Conservation (phyloP, 2,113 vertebrate species). For the Serinus canaria region DNA sequence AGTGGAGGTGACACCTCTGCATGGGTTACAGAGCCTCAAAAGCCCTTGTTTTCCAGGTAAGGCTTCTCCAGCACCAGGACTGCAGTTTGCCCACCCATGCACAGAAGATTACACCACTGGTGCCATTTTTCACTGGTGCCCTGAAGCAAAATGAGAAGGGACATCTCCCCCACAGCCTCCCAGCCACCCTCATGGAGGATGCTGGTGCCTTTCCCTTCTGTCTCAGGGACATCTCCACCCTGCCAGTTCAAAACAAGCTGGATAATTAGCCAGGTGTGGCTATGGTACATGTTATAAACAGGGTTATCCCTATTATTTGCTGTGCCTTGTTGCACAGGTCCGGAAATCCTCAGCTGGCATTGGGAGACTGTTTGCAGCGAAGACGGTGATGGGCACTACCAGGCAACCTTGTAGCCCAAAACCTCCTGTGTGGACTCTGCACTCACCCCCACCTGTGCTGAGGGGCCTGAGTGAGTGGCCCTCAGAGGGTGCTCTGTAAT, state of each 20-base stretch:
- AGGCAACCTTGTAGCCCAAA: not conserved
- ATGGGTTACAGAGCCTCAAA: not conserved
- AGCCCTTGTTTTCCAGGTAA: not conserved
- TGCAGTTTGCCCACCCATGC: not conserved
- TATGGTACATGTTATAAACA: not conserved
- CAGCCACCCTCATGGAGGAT: not conserved
- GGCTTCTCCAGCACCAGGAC: not conserved
- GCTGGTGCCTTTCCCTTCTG: not conserved
- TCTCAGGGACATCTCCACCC: not conserved
- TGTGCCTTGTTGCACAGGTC: not conserved
- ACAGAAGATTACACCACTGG: not conserved
- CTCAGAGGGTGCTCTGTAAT: not conserved
- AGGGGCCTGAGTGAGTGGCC: fast-evolving
- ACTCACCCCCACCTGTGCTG: not conserved
- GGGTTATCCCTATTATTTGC: not conserved
- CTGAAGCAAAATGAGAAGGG: not conserved
- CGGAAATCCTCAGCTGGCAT: fast-evolving
- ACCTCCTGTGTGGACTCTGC: not conserved
- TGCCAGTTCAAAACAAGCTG: not conserved
- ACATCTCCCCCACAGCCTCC: not conserved
- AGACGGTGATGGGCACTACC: not conserved
- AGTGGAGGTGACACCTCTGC: not conserved
- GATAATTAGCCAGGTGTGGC: not conserved
- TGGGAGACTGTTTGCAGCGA: not conserved
- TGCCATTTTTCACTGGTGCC: not conserved